Conservation (phyloP, 2,888 invertebrate species). For the Monopis laevigella region DNA sequence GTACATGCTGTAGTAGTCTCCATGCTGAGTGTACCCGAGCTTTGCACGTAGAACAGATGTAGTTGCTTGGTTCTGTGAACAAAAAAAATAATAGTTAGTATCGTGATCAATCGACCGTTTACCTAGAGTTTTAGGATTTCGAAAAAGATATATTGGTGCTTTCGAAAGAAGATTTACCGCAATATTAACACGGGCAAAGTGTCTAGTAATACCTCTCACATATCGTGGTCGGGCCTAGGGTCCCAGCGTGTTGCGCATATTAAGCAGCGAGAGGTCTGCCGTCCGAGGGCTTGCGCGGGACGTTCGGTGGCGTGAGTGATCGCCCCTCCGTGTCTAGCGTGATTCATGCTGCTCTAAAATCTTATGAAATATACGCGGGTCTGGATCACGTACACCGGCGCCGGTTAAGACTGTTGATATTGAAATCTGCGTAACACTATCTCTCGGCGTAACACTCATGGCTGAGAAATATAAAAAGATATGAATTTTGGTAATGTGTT, state of each 20-base stretch:
- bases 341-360: slow-evolving; percentile 68
- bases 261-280: slow-evolving; percentile 45
- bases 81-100: slow-evolving; percentile 29
- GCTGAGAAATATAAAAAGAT: no score
- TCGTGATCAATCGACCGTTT: slow-evolving; percentile 20
- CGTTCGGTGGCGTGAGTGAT: slow-evolving; percentile 53
- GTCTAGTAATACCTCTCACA: slow-evolving; percentile 68
- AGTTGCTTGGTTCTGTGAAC: slow-evolving; percentile 89
- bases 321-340: slow-evolving; percentile 60
- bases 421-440: slow-evolving; percentile 62
- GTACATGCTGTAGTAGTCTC: slow-evolving; percentile 94
- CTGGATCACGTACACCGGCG: slow-evolving; percentile 57
- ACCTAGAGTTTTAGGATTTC: slow-evolving; percentile 2
- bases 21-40: slow-evolving; percentile 93
- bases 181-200: slow-evolving; percentile 66
- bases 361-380: slow-evolving; percentile 66
- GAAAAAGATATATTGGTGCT: slow-evolving; percentile 19
- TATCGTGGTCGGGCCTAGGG: slow-evolving; percentile 65
- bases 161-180: slow-evolving; percentile 54
- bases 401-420: slow-evolving; percentile 65
- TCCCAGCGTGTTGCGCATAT: slow-evolving; percentile 50
- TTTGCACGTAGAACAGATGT: slow-evolving; percentile 94
- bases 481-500: no score
- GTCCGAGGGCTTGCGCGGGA: slow-evolving; percentile 45
- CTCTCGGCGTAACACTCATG: no score